Conservation (phyloP, 2,113 vertebrate species). For the Paradoxurus hermaphroditus region DNA sequence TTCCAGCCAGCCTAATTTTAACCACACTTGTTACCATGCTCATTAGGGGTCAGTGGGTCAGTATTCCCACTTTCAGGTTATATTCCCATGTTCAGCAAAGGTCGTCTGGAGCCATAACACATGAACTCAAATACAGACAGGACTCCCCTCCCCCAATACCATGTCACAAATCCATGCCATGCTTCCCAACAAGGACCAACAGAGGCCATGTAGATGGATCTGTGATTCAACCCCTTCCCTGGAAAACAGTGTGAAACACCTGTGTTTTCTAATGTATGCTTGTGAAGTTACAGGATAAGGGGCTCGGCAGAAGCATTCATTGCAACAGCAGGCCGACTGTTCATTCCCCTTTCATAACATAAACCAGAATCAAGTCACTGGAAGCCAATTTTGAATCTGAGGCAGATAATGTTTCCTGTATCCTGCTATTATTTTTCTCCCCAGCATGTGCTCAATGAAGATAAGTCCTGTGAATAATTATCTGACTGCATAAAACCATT, state of each 20-base stretch:
- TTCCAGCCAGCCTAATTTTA: background rate
- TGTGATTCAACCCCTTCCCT: background rate
- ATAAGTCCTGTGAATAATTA: conserved; percentile 64
- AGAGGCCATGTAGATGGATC: background rate
- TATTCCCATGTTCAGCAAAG: background rate
- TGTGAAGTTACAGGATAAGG: background rate
- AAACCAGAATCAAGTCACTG: conserved; percentile 41
- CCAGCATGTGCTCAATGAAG: conserved; percentile 58
- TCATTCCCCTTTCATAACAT: conserved; percentile 55
- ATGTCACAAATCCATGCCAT: background rate
- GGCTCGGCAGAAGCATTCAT: background rate
- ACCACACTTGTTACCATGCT: background rate
- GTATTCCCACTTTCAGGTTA: background rate
- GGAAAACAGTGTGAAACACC: background rate
- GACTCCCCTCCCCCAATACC: background rate
- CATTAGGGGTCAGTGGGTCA: background rate
- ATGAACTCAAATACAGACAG: background rate
- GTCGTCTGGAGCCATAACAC: background rate
- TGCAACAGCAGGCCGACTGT: background rate
- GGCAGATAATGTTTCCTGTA: conserved; percentile 54
- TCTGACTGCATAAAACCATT: conserved; percentile 57
- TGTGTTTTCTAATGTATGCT: background rate
- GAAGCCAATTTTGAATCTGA: conserved; percentile 49
- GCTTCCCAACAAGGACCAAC: background rate
- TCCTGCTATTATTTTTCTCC: conserved; percentile 62